Percentiles rank a stretch among this genome's conserved stretches.
Evolutionary conservation across 2,888 invertebrate species (phyloP).

Genomic region (Pachycephus smyrnensis): DNA sequence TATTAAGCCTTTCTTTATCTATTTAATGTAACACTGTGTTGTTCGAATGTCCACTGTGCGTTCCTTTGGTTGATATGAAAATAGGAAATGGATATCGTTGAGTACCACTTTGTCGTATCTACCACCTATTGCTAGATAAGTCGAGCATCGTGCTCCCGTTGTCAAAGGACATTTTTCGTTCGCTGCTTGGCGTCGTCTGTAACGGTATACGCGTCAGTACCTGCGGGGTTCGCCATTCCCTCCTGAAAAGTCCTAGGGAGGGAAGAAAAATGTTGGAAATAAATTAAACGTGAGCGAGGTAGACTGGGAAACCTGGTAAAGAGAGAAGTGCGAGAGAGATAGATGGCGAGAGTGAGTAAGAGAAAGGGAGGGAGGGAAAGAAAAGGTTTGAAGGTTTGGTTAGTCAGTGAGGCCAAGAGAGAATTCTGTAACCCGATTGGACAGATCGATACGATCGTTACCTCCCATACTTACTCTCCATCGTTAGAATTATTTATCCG

Average conservation of each 20-base stretch:
- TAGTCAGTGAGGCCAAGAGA: not conserved
- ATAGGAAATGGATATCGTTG: not conserved
- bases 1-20: not conserved
- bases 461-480: not conserved
- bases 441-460: not conserved
- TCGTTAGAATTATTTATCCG: not conserved
- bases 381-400: constrained; percentile 14
- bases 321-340: not conserved
- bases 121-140: not conserved
- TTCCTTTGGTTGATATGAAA: not conserved
- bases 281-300: not conserved
- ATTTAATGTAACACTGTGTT: not conserved
- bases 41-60: not conserved
- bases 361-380: not conserved
- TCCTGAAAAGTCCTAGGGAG: not conserved
- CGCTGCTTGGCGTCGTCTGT: not conserved
- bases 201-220: not conserved
- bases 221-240: not conserved
- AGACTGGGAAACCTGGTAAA: not conserved
- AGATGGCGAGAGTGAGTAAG: constrained; percentile 5
- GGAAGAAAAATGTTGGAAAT: not conserved
- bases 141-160: not conserved
- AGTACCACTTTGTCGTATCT: not conserved
- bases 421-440: not conserved
- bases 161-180: not conserved